Base-by-base conservation (phyloP, 2,888 invertebrate species). In the Rhimphoctona megacephalus region DNA sequence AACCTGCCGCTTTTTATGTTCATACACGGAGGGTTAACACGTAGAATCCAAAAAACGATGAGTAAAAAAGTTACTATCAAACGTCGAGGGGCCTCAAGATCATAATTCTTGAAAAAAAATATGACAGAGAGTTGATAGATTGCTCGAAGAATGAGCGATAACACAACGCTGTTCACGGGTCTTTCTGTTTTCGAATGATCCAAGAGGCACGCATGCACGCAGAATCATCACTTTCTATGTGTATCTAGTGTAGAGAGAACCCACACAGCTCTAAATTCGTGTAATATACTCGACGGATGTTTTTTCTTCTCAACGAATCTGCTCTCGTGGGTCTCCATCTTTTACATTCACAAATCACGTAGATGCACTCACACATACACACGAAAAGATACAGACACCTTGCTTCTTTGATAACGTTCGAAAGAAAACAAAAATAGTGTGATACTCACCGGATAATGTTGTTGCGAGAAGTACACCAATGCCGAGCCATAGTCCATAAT, bases 371-470 rank as follows among this genome's bases (percentile, higher is more conserved):
- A 33, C 14, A 22, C 57, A 66, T 36, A 66, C 39, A 5, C 8
- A 9, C 25, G 43, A 19, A 33, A 19, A n/a, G 54, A 39, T 54
- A 33, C 49, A 54, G 8, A 46, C 57, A 25, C 36, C 19, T 64
- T 30, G 17, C 6, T 64, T 5, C 33, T 49, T 49, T 33, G 46
- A 33, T 66, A 36, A 54, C 2, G 5, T 17, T 30, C 9, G 67
- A 46, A 17, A 36, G 30, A 46, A 25, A 57, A 25, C 0, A 39
- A 67, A 43, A 46, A 19, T 30, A 43, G 46, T 46, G 3, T 5
- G 82, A 87, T 91, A 93, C 93, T 94, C 91, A 94, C 94, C 94
- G 89, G 91, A 87, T 72, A 91, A 80, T 83, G 89, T 91, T 89
- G 89, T 91, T 70, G 91, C 90, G 90, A 93, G 82, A 84, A 94